These are phyloP conservation scores for Sylvicola cinctus DNA, from an alignment of 2,888 invertebrate genomes.

Conservation along the genomic window DNA sequence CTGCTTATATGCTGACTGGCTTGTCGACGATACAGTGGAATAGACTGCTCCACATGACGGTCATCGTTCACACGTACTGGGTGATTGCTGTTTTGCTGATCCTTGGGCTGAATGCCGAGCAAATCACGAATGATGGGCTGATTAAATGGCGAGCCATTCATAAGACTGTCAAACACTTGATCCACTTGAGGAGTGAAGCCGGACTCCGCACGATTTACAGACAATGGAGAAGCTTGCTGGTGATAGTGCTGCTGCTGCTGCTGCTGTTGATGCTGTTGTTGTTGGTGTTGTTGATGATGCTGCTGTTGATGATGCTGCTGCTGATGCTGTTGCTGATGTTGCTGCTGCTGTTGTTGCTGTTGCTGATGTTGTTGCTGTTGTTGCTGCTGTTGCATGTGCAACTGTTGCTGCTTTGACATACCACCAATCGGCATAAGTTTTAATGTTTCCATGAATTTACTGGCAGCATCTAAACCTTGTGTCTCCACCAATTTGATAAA, in stretches of 20 bases:
- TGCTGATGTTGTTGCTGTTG: constrained; percentile 7
- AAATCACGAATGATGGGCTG: constrained; percentile 1
- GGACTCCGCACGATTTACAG: neutral
- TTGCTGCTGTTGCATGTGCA: constrained; percentile 13
- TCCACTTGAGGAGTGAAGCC: constrained; percentile 5
- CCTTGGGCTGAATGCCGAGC: neutral
- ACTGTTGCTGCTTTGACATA: constrained; percentile 7
- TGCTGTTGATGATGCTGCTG: constrained; percentile 13
- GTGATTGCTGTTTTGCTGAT: constrained; percentile 9
- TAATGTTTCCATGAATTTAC: constrained; percentile 29
- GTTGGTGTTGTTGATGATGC: constrained; percentile 8
- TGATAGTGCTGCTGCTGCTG: constrained; percentile 9
- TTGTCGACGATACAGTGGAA: constrained; percentile 30
- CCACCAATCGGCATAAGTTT: constrained; percentile 17
- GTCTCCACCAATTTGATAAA: constrained; percentile 32
- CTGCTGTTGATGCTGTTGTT: constrained; percentile 8
- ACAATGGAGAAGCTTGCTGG: constrained; percentile 8
- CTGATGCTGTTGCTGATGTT: constrained; percentile 7
- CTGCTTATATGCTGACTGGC: constrained; percentile 13
- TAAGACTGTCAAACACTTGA: constrained; percentile 5
- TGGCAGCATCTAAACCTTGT: constrained; percentile 33
- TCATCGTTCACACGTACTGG: constrained; percentile 7
- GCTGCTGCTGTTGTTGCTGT: constrained; percentile 9
- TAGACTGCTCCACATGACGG: constrained; percentile 15
- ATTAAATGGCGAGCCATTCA: neutral